Evolutionary conservation across 2,113 vertebrate species (phyloP).

Genomic region (Sardina pilchardus): DNA sequence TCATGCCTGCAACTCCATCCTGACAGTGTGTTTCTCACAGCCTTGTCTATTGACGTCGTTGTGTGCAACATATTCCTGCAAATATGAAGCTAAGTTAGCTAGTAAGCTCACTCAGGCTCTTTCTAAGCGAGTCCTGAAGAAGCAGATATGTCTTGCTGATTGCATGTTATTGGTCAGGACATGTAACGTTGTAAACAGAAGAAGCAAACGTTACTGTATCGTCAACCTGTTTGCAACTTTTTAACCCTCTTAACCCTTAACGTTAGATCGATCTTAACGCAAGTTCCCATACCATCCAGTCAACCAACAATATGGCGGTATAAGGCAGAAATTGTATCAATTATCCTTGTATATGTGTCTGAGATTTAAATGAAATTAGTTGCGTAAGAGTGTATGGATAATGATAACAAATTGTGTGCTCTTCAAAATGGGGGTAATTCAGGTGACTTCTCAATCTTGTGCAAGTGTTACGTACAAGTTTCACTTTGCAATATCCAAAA

Average conservation of each 20-base stretch:
- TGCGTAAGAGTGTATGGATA: neutral
- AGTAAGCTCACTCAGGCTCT: neutral
- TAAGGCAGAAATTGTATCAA: constrained; percentile 35
- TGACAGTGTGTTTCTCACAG: neutral
- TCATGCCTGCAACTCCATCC: neutral
- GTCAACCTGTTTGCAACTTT: constrained; percentile 12
- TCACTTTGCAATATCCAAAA: neutral
- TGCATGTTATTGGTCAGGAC: neutral
- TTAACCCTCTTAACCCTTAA: constrained; percentile 13
- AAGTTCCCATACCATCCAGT: neutral
- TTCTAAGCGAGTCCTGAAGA: neutral
- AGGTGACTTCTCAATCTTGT: neutral
- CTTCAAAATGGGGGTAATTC: neutral
- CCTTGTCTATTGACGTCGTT: constrained; percentile 18
- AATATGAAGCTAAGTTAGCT: constrained; percentile 6
- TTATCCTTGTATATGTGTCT: constrained; percentile 29
- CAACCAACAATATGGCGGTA: constrained; percentile 42
- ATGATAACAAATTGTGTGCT: neutral
- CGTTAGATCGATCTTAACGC: neutral
- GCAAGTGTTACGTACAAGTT: neutral
- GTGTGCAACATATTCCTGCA: constrained; percentile 52
- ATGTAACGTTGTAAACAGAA: neutral
- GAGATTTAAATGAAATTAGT: neutral
- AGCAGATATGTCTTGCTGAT: neutral
- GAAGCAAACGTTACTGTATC: neutral